These are phyloP conservation scores for Cacoxenus indagator DNA, from an alignment of 2,888 invertebrate species.

Conservation along the genomic window DNA sequence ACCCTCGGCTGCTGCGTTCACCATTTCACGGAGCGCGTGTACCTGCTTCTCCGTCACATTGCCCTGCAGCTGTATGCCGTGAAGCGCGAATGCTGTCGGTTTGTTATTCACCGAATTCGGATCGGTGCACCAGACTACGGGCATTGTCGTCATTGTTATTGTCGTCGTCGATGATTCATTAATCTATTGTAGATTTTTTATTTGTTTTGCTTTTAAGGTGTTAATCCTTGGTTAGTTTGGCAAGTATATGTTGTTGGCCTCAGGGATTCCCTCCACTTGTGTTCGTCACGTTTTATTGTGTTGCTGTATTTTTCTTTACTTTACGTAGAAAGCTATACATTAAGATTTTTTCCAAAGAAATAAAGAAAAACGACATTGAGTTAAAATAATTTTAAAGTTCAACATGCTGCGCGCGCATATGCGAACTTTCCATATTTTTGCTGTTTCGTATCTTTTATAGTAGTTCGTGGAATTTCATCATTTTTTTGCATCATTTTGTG, in stretches of 20 bases:
- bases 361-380: slow-evolving; percentile 8
- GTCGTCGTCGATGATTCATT: slow-evolving; percentile 17
- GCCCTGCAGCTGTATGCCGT: slow-evolving; percentile 71
- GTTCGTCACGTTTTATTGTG: not conserved
- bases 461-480: not conserved
- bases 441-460: not conserved
- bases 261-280: not conserved
- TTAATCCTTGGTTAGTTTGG: not conserved
- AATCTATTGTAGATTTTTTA: not conserved
- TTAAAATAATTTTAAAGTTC: not conserved
- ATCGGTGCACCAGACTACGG: slow-evolving; percentile 71
- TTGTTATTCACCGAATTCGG: slow-evolving; percentile 71
- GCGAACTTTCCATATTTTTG: slow-evolving; percentile 4
- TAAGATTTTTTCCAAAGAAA: not conserved
- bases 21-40: slow-evolving; percentile 67
- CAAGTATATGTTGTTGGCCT: not conserved
- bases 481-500: slow-evolving; percentile 17
- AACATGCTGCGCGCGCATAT: slow-evolving; percentile 2
- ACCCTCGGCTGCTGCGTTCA: slow-evolving; percentile 71
- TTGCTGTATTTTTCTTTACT: not conserved
- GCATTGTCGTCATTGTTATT: slow-evolving; percentile 68
- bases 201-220: not conserved
- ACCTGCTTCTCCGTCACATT: slow-evolving; percentile 71
- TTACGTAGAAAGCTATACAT: slow-evolving; percentile 6
- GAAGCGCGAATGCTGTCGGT: slow-evolving; percentile 70